These are phyloP conservation scores for Microcebus lehilahytsara DNA, from an alignment of 2,113 vertebrate species.

Conservation along the genomic window DNA sequence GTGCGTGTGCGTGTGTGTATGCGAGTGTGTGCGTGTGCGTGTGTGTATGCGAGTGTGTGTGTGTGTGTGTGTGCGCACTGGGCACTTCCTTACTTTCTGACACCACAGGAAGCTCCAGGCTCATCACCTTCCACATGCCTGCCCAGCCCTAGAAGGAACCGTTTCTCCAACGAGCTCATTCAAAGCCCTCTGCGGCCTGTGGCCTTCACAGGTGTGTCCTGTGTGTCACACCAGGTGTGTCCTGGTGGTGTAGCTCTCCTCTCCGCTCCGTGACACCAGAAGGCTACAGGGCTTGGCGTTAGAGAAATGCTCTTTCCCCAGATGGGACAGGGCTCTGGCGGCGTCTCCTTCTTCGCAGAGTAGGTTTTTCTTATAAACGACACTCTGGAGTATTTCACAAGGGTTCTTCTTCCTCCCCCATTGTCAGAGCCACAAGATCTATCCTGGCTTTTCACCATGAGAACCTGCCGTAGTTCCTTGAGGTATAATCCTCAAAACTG, in stretches of 20 bases:
- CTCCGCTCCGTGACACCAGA: neutral
- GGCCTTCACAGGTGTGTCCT: neutral
- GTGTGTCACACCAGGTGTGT: neutral
- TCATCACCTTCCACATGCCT: neutral
- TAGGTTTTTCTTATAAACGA: neutral
- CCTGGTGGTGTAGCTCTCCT: accelerated
- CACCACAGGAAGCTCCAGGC: neutral
- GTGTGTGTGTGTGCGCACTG: neutral
- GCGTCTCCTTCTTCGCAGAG: too few species aligned
- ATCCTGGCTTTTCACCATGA: neutral
- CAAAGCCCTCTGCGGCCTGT: neutral
- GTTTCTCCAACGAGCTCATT: neutral
- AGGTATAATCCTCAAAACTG: neutral
- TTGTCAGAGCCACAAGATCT: neutral
- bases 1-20: too few species aligned
- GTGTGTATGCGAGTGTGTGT: too few species aligned
- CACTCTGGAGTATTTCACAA: neutral
- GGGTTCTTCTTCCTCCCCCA: neutral
- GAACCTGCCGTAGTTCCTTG: accelerated
- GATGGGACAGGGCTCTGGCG: neutral
- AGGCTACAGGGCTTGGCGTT: neutral
- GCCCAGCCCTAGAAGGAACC: too few species aligned
- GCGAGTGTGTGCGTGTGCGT: too few species aligned
- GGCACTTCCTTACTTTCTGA: neutral
- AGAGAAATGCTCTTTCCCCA: neutral